Evolutionary conservation across 1,140 invertebrate species (phyloP), one percentile per base, ranked within the genome.

Genomic region (Bathynomus jamesi): DNA sequence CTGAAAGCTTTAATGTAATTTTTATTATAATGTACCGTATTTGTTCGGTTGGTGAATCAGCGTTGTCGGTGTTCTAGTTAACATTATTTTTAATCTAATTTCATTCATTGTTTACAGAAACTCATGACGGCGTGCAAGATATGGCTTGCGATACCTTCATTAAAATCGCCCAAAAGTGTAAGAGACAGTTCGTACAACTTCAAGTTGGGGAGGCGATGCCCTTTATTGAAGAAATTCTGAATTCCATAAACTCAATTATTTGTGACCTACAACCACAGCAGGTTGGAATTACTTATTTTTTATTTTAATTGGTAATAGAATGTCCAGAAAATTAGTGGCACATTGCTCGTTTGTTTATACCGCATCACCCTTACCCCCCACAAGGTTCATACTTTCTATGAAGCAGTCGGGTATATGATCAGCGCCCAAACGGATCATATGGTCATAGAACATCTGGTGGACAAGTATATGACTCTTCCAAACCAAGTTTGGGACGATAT

Each of bases 111-210:
- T 83, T 28, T 28, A 30, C 76, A 91, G 96, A 99, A 87, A 98
- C 96, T 30, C 98, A 99, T 82, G 98, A 99, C 83, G 98, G 98
- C 79, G 97, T 99, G 8, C 92, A 94, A 79, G 96, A 99, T 81
- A 99, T 99, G 98, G 98, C 98, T 68, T 99, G 98, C 86, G 98
- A 99, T 85, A 99, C 98, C 27, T 99, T 99, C 82, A 99, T 99
- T 78, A 99, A 99, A 84, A 99, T 99, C 81, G 95, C 98, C n/a
- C 87, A 96, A 76, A 99, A 99, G 83, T 99, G 98, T 84, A 87
- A 95, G 69, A 86, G 95, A 75, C 96, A 99, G 85, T 99, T 99
- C 87, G 96, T 99, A 31, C 90, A 93, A 76, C 88, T 95, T 64
- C 97, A 99, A 86, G 89, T 94, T 65, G 96, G 96, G 28, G 98